These are phyloP conservation scores for Caenorhabditis wallacei DNA, from an alignment of 2,888 invertebrate species.

Conservation along the genomic window DNA sequence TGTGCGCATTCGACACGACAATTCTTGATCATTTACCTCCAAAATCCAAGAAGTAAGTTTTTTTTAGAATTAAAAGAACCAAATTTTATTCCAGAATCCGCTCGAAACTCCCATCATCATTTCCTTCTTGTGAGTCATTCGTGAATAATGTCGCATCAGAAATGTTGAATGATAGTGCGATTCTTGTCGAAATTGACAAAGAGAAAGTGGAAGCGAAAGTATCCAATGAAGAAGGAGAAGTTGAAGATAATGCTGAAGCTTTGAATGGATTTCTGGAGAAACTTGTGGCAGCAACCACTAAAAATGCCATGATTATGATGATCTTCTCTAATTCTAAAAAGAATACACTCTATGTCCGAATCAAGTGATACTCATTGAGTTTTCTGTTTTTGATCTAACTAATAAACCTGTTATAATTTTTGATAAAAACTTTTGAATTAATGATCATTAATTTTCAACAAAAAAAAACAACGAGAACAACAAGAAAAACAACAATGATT, in stretches of 20 bases:
- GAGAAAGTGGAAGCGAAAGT: neutral
- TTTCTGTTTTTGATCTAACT: constrained; percentile 5
- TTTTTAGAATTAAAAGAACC: neutral
- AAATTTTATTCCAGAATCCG: constrained; percentile 52
- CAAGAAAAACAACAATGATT: neutral
- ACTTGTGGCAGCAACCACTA: constrained; percentile 64
- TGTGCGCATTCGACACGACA: constrained; percentile 44
- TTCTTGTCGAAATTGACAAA: constrained; percentile 67
- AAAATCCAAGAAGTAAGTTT: constrained; percentile 22
- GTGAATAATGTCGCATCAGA: constrained; percentile 54
- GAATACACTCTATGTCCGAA: constrained; percentile 45
- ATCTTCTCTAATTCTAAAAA: constrained; percentile 56
- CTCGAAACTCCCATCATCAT: constrained; percentile 33
- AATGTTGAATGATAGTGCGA: constrained; percentile 66
- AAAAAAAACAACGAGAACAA: constrained; percentile 37
- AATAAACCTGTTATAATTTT: neutral
- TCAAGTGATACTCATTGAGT: constrained; percentile 51
- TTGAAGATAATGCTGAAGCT: constrained; percentile 14
- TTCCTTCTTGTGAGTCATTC: constrained; percentile 43
- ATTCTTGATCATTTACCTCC: neutral
- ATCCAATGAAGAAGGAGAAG: constrained; percentile 7
- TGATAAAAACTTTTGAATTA: constrained; percentile 5
- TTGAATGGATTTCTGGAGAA: constrained; percentile 63
- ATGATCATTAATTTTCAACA: constrained; percentile 12
- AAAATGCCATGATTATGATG: constrained; percentile 66